Conservation (phyloP, 2,888 invertebrate genomes). For the Drosophila vallismaia region DNA sequence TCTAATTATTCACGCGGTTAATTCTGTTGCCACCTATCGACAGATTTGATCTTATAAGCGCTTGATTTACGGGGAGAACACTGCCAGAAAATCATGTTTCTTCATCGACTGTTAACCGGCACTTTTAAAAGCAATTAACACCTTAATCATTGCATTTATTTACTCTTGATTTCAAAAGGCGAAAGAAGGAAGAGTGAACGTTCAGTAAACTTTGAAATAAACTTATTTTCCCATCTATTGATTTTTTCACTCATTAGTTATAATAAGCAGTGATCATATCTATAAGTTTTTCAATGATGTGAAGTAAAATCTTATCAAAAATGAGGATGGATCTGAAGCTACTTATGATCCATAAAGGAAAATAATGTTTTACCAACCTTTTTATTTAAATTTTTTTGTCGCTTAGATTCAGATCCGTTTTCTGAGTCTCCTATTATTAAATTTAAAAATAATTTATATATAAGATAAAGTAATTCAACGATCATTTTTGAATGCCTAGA, state of each 20-base stretch:
- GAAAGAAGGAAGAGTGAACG: not conserved
- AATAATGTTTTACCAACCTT: not conserved
- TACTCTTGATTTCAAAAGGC: not conserved
- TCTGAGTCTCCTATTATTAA: not conserved
- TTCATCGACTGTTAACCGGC: not conserved
- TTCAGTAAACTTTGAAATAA: not conserved
- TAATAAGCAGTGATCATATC: too few relatives aligned
- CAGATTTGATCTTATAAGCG: conserved; percentile 33
- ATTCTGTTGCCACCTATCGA: conserved; percentile 41
- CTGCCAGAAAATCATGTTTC: conserved; percentile 16
- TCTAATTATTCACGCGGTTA: conserved; percentile 48
- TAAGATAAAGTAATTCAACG: not conserved
- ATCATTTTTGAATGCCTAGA: not conserved
- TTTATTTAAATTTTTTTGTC: too few relatives aligned
- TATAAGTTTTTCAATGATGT: not conserved
- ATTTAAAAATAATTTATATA: not conserved
- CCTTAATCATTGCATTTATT: not conserved
- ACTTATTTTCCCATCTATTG: not conserved
- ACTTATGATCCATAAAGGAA: too few relatives aligned
- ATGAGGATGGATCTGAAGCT: too few relatives aligned
- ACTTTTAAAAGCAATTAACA: conserved; percentile 1
- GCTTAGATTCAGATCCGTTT: not conserved
- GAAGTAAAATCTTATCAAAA: too few relatives aligned
- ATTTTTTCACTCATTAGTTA: too few relatives aligned
- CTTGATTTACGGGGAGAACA: conserved; percentile 17